Evolutionary conservation across 2,113 vertebrate species (phyloP).

Genomic region (Forbesichthys agassizii): DNA sequence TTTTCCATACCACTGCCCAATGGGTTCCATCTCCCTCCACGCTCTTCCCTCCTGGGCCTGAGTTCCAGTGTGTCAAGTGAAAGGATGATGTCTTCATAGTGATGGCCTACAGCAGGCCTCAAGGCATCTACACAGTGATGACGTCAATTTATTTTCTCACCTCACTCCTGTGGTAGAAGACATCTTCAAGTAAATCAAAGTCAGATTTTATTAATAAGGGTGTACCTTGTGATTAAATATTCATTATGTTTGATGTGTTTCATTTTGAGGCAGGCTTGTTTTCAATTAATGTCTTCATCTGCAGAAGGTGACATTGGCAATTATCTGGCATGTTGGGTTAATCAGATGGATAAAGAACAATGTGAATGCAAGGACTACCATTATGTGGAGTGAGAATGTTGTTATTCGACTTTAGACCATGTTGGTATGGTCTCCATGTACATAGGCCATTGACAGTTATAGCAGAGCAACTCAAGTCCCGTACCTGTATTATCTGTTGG

Average conservation of each 20-base stretch:
- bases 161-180: conserved; percentile 6
- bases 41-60: conserved; percentile 21
- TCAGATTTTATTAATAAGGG: conserved; percentile 13
- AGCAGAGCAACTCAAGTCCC: conserved; percentile 31
- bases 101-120: conserved; percentile 10
- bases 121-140: not conserved
- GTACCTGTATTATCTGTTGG: conserved; percentile 32
- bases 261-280: conserved; percentile 13
- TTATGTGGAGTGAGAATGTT: not conserved
- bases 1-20: conserved; percentile 4
- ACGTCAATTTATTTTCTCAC: not conserved
- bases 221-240: conserved; percentile 8
- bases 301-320: conserved; percentile 2
- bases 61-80: conserved; percentile 21
- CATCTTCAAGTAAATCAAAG: conserved; percentile 14
- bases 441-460: conserved; percentile 38
- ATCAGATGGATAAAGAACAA: conserved; percentile 25
- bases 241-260: conserved; percentile 6
- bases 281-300: not conserved
- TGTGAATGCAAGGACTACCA: conserved; percentile 10
- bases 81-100: conserved; percentile 26
- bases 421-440: conserved; percentile 29
- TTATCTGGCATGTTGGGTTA: conserved; percentile 26
- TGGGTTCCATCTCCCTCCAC: not conserved
- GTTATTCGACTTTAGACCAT: conserved; percentile 9